Conservation (phyloP, 1,140 invertebrate species). For the Bemisia tabaci region DNA sequence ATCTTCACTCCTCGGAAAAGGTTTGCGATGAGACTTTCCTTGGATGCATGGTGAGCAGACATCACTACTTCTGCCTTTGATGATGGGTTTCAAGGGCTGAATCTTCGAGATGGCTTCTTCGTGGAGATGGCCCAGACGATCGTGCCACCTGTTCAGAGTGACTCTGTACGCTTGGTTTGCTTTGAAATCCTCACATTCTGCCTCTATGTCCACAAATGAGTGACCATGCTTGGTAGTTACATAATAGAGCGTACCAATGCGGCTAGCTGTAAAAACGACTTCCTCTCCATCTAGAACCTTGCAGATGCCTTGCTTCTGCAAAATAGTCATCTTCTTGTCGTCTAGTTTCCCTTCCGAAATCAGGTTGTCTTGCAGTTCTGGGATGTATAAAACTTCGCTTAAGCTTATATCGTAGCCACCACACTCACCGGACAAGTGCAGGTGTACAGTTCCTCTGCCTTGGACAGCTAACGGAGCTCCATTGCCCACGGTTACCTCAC, state of each 20-base stretch:
- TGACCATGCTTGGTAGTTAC: neutral
- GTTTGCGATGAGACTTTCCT: neutral
- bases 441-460: neutral
- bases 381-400: neutral
- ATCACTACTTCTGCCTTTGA: neutral
- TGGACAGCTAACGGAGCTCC: neutral
- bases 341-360: slow-evolving; percentile 3
- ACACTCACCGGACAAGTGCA: slow-evolving; percentile 4
- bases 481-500: neutral
- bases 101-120: neutral
- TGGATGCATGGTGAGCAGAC: neutral
- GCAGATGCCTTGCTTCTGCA: neutral
- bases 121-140: neutral
- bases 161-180: neutral
- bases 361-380: slow-evolving; percentile 2
- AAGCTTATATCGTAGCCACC: slow-evolving; percentile 2
- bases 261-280: neutral
- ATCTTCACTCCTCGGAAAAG: neutral
- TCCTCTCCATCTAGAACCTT: neutral
- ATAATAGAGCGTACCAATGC: slow-evolving; percentile 1
- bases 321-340: slow-evolving; percentile 4
- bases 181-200: neutral
- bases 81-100: neutral
- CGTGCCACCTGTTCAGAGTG: neutral
- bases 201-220: neutral